Base-by-base conservation (phyloP, 2,888 invertebrate species). In the Thecocarcelia acutangulata region DNA sequence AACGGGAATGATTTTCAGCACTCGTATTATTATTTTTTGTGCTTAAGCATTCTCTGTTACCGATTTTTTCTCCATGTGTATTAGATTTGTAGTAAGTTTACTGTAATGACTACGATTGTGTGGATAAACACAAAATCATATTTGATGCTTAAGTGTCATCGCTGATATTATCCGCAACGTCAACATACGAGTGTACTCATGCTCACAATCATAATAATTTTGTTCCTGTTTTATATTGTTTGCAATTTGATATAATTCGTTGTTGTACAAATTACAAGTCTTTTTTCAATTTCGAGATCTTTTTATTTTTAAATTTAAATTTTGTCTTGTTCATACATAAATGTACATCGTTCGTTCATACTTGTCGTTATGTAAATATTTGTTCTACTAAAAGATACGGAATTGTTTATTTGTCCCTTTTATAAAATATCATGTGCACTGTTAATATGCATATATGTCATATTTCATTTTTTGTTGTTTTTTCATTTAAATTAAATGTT, bases 191-290 rank as follows among this genome's bases (percentile, higher is more conserved):
- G n/a, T 37, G 50, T 58, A 21, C 19, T 33, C 54, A 54, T 54
- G 44, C 59, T 42, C 61, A 61, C n/a, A 11, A 61, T 44, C 12
- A 13, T 59, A 33, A 8, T 8, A 33, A 33, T 75, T 44, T 44
- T n/a, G 48, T 72, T 66, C 33, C 59, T 75, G 70, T 70, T 69
- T 69, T 44, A 28, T 74, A 61, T 78, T 78, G 58, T 78, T 59
- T 82, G 78, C 74, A 82, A 82, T 75, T 78, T 82, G 74, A 78
- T 74, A 70, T 82, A 46, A 74, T 82, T 78, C 48, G 33, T 63
- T 76, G 64, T 56, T 74, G 40, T 59, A 37, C 75, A 72, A 72
- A 59, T 66, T 69, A 15, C 21, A 69, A 63, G 79, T 42, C 52
- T 42, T 11, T 59, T 44, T 66, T 15, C 11, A 6, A 15, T 46